Conservation (phyloP, 2,797 vertebrate genomes). For the Choloepus didactylus region DNA sequence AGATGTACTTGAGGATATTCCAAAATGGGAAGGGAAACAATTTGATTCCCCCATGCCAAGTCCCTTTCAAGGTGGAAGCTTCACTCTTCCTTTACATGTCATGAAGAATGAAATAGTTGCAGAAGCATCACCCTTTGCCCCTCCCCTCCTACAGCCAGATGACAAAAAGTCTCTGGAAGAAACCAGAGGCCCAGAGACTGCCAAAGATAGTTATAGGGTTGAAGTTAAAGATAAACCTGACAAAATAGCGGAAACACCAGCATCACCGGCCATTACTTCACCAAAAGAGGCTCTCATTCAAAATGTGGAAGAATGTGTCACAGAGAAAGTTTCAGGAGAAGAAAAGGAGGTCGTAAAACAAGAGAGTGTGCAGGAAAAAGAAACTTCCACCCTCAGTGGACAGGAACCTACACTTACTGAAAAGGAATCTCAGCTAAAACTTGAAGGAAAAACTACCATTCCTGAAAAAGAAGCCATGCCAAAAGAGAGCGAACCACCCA, state of each 20-base stretch:
- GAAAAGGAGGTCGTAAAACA: conserved; percentile 85
- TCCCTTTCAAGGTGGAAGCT: conserved; percentile 82
- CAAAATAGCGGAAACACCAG: conserved; percentile 68
- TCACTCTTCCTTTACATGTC: conserved; percentile 81
- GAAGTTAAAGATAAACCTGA: conserved; percentile 78
- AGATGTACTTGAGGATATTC: conserved; percentile 83
- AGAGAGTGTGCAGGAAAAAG: conserved; percentile 84
- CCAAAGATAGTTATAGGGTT: conserved; percentile 85
- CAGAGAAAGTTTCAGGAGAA: conserved; percentile 77
- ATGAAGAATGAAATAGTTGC: conserved; percentile 82
- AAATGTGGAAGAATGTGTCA: conserved; percentile 63
- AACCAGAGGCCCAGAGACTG: conserved; percentile 70
- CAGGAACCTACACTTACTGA: conserved; percentile 76
- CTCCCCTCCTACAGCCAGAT: conserved; percentile 79
- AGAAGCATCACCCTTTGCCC: conserved; percentile 73
- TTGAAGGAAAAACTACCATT: conserved; percentile 78
- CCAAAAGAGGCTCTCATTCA: conserved; percentile 76
- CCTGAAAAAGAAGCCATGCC: conserved; percentile 70
- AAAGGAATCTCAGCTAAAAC: conserved; percentile 73
- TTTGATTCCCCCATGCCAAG: conserved; percentile 83
- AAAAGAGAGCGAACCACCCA: conserved; percentile 77
- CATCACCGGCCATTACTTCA: conserved; percentile 64
- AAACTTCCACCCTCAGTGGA: conserved; percentile 66
- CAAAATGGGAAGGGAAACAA: conserved; percentile 82
- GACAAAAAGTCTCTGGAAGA: conserved; percentile 80